Evolutionary conservation across 2,113 vertebrate species (phyloP).

Genomic region (Laterallus jamaicensis): DNA sequence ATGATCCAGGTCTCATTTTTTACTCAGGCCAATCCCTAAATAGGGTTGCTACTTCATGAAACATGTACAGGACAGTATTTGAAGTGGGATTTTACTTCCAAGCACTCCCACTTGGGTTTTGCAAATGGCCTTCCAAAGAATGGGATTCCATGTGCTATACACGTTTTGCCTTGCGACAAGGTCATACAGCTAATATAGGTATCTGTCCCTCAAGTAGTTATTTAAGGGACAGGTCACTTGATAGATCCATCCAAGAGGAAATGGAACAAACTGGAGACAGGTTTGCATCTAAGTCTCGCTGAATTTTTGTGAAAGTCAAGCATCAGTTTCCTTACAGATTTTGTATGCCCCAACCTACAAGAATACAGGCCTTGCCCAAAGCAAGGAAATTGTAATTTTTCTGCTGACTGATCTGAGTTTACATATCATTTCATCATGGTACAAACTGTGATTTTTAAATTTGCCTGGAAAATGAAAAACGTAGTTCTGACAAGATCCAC

Average conservation of each 20-base stretch:
- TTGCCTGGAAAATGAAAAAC: not conserved
- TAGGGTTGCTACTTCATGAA: not conserved
- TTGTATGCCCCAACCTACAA: not conserved
- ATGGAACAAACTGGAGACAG: not conserved
- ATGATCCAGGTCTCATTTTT: not conserved
- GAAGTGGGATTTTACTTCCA: not conserved
- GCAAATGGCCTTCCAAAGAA: not conserved
- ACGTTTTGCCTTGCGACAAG: not conserved
- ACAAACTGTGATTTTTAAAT: not conserved
- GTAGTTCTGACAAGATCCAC: not conserved
- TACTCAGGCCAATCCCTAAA: not conserved
- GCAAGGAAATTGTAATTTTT: not conserved
- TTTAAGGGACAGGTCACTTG: not conserved
- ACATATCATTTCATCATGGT: not conserved
- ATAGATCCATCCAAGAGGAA: not conserved
- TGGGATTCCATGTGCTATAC: not conserved
- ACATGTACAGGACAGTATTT: not conserved
- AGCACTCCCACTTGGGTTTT: not conserved
- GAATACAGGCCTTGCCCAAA: not conserved
- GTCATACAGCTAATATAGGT: not conserved
- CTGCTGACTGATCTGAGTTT: not conserved
- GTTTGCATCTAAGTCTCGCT: not conserved
- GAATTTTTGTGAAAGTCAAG: not conserved
- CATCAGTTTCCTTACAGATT: not conserved
- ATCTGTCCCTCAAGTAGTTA: not conserved